Percentiles rank a stretch among this genome's conserved stretches.
These are phyloP conservation scores for Danio choprae DNA, from an alignment of 2,797 vertebrate species.

Conservation along the genomic window DNA sequence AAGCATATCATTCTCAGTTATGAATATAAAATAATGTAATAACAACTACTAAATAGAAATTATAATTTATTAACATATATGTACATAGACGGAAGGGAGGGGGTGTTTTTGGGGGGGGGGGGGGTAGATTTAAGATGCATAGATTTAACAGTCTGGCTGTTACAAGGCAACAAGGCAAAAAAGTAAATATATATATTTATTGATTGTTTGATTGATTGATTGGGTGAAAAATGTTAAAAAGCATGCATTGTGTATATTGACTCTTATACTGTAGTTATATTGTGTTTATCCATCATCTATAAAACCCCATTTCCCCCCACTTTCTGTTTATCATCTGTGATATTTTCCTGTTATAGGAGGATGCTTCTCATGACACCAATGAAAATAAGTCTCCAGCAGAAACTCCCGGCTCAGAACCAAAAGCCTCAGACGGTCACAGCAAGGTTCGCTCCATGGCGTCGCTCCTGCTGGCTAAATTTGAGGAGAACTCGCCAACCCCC, in stretches of 20 bases:
- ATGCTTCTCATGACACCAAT: constrained; percentile 67
- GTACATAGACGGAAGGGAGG: too few relatives aligned
- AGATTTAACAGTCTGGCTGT: too few relatives aligned
- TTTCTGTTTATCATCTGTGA: background rate
- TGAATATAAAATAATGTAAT: too few relatives aligned
- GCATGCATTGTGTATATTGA: background rate
- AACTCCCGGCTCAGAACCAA: constrained; percentile 73
- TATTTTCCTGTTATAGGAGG: constrained; percentile 72
- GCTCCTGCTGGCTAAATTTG: constrained; percentile 90
- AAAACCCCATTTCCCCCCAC: background rate
- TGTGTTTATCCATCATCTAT: background rate
- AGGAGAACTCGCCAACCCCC: constrained; percentile 75
- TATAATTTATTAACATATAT: too few relatives aligned
- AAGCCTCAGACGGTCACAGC: constrained; percentile 72
- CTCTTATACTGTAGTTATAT: background rate
- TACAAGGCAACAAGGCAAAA: too few relatives aligned
- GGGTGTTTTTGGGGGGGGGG: too few relatives aligned
- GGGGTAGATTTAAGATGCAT: too few relatives aligned
- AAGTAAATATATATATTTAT: too few relatives aligned
- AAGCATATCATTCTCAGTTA: too few relatives aligned
- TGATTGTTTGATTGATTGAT: too few relatives aligned
- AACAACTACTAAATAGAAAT: too few relatives aligned
- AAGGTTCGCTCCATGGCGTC: constrained; percentile 92
- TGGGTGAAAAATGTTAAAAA: too few relatives aligned
- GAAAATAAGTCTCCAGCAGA: constrained; percentile 72